Base-by-base conservation (phyloP, 2,797 vertebrate species). In the Helostoma temminkii region DNA sequence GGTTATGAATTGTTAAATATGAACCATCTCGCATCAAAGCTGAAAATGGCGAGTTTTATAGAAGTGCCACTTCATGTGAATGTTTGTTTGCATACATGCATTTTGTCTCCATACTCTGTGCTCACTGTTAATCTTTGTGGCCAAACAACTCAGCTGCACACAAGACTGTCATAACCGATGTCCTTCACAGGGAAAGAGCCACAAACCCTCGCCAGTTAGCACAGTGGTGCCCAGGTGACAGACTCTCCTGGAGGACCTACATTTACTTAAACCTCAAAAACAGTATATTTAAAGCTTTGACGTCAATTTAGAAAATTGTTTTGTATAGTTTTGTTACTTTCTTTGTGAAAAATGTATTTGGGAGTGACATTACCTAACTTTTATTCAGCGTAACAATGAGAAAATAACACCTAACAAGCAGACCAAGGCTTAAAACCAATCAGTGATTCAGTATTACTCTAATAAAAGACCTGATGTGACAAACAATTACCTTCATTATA, bases 401-500 rank as follows among this genome's bases (percentile, higher is more conserved):
- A 73, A 77, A 82, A 86, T 69, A 56, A 61, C 61, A 52, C 16
- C 16, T 64, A 76, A 74, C 50, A 63, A 70, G 66, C 67, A 41
- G 72, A 67, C n/a, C 37, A 47, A 63, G 66, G 67, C 57, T 2
- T 1, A 37, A 52, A 62, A 19, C 6, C 54, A 62, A 54, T 76
- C 48, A 71, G 61, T 34, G 62, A 69, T 55, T 41, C 57, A n/a
- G 64, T 24, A 22, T 15, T 1, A 19, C 39, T 63, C 30, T 80
- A 76, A 83, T 73, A 54, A 62, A 21, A 46, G 67, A 65, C 74
- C 64, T 78, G 71, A 85, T 80, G 53, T 71, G 76, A 71, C 54
- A 25, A 54, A 64, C 41, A 28, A 81, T 80, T 85, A 75, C 42
- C 71, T 75, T 80, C 68, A 86, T 87, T 72, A 69, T 72, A 69